phyloP scores from a whole-genome alignment of 1,140 invertebrate species.

The Ceratitis capitata region DNA sequence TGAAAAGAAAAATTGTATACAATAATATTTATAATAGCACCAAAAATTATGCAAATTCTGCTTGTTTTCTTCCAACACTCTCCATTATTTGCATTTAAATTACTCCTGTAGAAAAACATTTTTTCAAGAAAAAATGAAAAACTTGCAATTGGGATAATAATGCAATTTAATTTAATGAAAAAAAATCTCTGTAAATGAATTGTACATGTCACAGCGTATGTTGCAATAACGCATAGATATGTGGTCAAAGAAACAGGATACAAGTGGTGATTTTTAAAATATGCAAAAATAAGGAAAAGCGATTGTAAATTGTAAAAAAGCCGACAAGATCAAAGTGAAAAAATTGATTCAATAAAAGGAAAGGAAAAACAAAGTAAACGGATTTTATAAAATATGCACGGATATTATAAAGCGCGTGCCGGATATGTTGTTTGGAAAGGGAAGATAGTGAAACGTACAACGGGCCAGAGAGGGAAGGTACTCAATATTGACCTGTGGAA shows the following conservation, averaged over 20 bases:
- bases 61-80: background rate
- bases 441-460: background rate
- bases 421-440: slow-evolving; percentile 7
- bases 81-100: slow-evolving; percentile 21
- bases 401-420: background rate
- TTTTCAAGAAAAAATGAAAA: background rate
- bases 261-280: background rate
- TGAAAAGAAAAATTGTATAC: too few species aligned
- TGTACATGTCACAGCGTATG: background rate
- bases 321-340: background rate
- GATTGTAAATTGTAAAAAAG: background rate
- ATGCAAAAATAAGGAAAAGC: background rate
- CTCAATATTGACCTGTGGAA: background rate
- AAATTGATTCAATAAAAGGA: background rate
- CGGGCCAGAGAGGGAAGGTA: too few species aligned
- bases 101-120: background rate
- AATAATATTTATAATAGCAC: too few species aligned
- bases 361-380: background rate
- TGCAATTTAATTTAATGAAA: slow-evolving; percentile 3
- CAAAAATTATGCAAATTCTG: background rate
- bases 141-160: background rate
- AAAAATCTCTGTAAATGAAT: background rate
- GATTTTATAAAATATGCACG: background rate
- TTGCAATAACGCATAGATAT: background rate
- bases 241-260: background rate